Evolutionary conservation across 2,797 vertebrate species (phyloP).

Genomic region (Chelmon rostratus): DNA sequence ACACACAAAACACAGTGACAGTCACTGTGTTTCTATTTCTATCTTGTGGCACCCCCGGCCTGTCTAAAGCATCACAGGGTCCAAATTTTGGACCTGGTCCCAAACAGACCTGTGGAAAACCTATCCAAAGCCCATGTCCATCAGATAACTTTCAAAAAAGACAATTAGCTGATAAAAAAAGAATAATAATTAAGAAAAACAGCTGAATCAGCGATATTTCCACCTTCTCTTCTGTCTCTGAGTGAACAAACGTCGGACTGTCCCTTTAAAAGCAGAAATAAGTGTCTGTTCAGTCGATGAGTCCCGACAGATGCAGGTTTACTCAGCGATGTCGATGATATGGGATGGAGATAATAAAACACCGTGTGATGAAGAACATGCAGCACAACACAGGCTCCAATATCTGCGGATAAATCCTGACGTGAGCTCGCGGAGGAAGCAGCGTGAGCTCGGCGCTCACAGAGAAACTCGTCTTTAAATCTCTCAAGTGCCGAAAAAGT

Average conservation of each 20-base stretch:
- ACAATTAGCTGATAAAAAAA: neutral
- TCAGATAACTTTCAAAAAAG: neutral
- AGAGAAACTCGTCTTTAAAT: conserved; percentile 42
- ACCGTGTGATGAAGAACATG: conserved; percentile 50
- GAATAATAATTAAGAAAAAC: too few relatives aligned
- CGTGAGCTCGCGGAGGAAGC: conserved; percentile 17
- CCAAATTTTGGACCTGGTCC: neutral
- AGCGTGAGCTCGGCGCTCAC: conserved; percentile 22
- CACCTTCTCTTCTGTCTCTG: neutral
- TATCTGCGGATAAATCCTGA: conserved; percentile 53
- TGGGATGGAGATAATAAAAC: conserved; percentile 59
- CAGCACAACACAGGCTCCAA: conserved; percentile 11
- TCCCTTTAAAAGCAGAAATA: neutral
- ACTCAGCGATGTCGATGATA: conserved; percentile 32
- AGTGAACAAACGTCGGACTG: neutral
- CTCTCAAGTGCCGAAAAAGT: conserved; percentile 48
- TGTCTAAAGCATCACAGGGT: neutral
- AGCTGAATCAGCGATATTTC: neutral
- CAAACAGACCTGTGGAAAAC: too few relatives aligned
- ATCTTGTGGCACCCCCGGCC: too few relatives aligned
- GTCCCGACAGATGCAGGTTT: conserved; percentile 13
- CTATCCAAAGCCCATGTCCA: neutral
- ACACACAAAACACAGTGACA: too few relatives aligned
- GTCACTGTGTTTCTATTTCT: too few relatives aligned
- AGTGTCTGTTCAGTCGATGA: neutral